Evolutionary conservation across 2,888 invertebrate species (phyloP).

Genomic region (Selenia dentaria): DNA sequence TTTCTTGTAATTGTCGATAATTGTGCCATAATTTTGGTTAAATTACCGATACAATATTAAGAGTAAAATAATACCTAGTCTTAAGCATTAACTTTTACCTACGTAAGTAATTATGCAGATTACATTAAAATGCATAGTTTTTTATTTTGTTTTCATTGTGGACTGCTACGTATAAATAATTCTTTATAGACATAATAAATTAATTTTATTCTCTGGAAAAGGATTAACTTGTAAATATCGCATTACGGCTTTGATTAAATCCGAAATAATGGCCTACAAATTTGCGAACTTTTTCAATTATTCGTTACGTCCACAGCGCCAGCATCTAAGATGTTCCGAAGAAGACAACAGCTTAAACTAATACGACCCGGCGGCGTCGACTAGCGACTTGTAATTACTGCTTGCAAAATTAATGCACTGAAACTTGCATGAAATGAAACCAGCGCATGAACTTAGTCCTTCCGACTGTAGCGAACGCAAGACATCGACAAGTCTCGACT

Average conservation of each 20-base stretch:
- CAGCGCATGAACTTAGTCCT: conserved; percentile 68
- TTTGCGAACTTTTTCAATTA: conserved; percentile 69
- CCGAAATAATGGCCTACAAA: conserved; percentile 67
- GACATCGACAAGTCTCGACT: conserved; percentile 38
- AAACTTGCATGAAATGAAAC: conserved; percentile 81
- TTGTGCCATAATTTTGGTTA: too few species aligned
- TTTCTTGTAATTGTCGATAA: neutral
- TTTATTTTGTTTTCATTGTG: too few species aligned
- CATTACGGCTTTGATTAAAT: conserved; percentile 64
- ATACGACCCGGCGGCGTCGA: conserved; percentile 73
- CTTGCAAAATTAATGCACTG: conserved; percentile 82
- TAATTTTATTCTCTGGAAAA: conserved; percentile 5
- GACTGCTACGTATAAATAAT: too few species aligned
- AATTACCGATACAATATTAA: too few species aligned
- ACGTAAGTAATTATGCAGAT: too few species aligned
- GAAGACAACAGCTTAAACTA: conserved; percentile 74
- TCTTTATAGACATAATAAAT: neutral
- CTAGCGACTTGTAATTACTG: conserved; percentile 80
- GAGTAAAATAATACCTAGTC: too few species aligned
- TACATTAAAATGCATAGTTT: too few species aligned
- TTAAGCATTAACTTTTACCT: too few species aligned
- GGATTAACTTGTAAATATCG: conserved; percentile 28
- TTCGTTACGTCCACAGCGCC: conserved; percentile 50
- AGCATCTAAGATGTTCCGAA: conserved; percentile 57
- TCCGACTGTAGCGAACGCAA: conserved; percentile 39